Conservation (phyloP, 1,140 invertebrate genomes). For the Listronotus oregonensis region DNA sequence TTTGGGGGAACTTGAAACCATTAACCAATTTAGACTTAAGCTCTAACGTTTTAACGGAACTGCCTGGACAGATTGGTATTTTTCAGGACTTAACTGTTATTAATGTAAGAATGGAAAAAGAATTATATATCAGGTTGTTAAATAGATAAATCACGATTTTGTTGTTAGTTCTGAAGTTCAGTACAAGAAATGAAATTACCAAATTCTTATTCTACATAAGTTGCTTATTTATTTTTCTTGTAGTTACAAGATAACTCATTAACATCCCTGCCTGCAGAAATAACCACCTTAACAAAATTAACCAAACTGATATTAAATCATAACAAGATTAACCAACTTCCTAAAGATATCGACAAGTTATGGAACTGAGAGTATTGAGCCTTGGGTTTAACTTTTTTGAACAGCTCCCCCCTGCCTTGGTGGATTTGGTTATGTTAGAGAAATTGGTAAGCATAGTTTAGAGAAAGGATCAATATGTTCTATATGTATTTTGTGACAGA, state of each 20-base stretch:
- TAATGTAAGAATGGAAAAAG: constrained; percentile 62
- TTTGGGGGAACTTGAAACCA: constrained; percentile 86
- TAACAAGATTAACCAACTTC: constrained; percentile 73
- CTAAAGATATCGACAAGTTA: constrained; percentile 68
- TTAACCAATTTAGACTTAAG: constrained; percentile 80
- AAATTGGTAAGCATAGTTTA: constrained; percentile 66
- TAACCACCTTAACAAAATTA: constrained; percentile 74
- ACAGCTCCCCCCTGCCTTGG: constrained; percentile 63
- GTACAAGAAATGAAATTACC: too few relatives aligned
- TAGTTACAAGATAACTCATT: constrained; percentile 77
- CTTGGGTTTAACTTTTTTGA: constrained; percentile 70
- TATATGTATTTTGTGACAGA: too few relatives aligned
- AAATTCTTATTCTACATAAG: too few relatives aligned
- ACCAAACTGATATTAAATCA: constrained; percentile 78
- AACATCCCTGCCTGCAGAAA: constrained; percentile 70
- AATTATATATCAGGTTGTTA: too few relatives aligned
- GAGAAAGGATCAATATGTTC: too few relatives aligned
- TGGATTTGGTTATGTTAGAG: constrained; percentile 76
- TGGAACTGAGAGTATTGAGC: constrained; percentile 70
- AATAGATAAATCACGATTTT: too few relatives aligned
- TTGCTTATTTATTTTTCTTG: constrained; percentile 28
- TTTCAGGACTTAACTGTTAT: constrained; percentile 73
- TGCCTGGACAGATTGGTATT: constrained; percentile 72
- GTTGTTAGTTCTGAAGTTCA: too few relatives aligned
- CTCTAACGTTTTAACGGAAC: constrained; percentile 71